Evolutionary conservation across 2,797 vertebrate genomes (phyloP).

Genomic region (Capromys pilorides): DNA sequence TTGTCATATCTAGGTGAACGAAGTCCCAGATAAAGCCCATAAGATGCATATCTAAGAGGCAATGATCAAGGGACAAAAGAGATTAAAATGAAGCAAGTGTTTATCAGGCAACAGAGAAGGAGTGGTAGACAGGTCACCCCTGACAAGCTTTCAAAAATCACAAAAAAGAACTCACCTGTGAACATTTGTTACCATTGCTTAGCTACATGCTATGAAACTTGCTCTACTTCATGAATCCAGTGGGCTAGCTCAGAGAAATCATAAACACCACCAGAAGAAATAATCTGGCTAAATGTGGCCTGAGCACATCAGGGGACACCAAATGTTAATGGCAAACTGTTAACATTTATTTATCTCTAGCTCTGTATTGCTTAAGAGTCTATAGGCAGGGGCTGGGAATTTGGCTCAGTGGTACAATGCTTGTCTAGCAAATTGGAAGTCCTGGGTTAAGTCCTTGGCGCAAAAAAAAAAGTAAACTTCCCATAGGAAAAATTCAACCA

Average conservation of each 20-base stretch:
- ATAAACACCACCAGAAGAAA: neutral
- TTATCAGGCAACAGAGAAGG: neutral
- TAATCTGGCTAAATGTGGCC: neutral
- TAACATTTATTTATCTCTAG: neutral
- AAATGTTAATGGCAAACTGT: neutral
- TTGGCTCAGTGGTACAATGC: too few relatives aligned
- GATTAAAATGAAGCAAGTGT: neutral
- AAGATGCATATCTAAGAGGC: neutral
- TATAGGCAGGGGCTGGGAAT: too few relatives aligned
- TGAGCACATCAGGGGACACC: neutral
- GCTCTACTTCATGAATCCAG: neutral
- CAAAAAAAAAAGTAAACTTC: too few relatives aligned
- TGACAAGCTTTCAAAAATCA: neutral
- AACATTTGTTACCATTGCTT: neutral
- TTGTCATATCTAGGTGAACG: neutral
- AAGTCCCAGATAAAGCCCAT: neutral
- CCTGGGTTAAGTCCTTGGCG: too few relatives aligned
- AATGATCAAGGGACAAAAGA: neutral
- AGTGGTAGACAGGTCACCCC: neutral
- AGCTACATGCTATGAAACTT: neutral
- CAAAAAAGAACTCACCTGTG: neutral
- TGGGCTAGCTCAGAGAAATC: neutral
- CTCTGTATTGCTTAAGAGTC: neutral
- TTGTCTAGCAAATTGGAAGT: too few relatives aligned
- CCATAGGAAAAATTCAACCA: too few relatives aligned